A percentile compares a stretch with the other conserved stretches of the same genome.
Conservation (phyloP, 2,797 vertebrate genomes). For the Sebastes taczanowskii region DNA sequence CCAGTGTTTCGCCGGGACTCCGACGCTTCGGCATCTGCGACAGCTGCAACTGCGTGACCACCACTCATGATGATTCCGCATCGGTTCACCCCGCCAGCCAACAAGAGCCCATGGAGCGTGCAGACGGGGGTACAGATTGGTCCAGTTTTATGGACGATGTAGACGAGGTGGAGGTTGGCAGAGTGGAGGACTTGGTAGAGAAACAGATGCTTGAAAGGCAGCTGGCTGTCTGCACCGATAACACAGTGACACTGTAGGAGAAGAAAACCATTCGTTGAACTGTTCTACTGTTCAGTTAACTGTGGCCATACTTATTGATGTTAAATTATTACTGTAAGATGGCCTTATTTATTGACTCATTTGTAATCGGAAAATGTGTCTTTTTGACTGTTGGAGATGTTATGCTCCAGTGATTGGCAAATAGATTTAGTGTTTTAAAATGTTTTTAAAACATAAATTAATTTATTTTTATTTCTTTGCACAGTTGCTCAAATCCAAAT, state of each 20-base stretch:
- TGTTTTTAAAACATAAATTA: not conserved
- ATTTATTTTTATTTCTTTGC: not conserved
- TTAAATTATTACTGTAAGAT: slow-evolving; percentile 10
- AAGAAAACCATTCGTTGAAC: not conserved
- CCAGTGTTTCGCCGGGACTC: slow-evolving; percentile 86
- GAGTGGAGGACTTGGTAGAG: slow-evolving; percentile 88
- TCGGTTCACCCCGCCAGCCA: slow-evolving; percentile 85
- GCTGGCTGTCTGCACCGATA: slow-evolving; percentile 57
- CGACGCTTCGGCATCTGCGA: slow-evolving; percentile 93
- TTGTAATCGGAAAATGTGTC: not conserved
- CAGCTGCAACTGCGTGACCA: slow-evolving; percentile 93
- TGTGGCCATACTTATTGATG: slow-evolving; percentile 12
- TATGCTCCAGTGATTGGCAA: not conserved
- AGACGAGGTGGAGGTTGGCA: slow-evolving; percentile 90
- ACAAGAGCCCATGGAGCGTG: slow-evolving; percentile 85
- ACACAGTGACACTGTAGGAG: slow-evolving; percentile 31
- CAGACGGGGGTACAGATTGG: slow-evolving; percentile 87
- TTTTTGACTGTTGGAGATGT: not conserved
- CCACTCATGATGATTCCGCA: slow-evolving; percentile 85
- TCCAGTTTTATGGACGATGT: slow-evolving; percentile 94
- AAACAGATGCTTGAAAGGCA: slow-evolving; percentile 83
- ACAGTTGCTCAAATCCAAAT: not conserved
- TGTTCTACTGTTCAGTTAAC: not conserved
- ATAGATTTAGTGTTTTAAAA: not conserved
- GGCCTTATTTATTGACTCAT: slow-evolving; percentile 37